Percentiles rank a stretch among this genome's conserved stretches.
These are phyloP conservation scores for Erpetoichthys calabaricus DNA, from an alignment of 2,797 vertebrate species.

Conservation along the genomic window DNA sequence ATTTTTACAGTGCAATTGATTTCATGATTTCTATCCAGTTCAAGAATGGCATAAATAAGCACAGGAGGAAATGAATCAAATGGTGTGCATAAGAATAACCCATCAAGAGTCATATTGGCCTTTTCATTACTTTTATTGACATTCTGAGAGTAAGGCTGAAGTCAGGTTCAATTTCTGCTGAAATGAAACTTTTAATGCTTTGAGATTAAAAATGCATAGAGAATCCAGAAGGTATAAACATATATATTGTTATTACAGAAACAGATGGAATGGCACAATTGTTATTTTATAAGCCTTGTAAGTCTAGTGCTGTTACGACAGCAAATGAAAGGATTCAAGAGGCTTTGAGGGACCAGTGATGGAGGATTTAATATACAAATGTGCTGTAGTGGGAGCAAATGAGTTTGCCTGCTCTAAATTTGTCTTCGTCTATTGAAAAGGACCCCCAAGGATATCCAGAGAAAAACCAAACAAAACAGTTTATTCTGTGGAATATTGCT, in stretches of 20 bases:
- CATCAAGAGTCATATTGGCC: not conserved
- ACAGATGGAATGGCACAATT: not conserved
- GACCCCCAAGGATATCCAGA: no score
- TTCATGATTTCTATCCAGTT: slow-evolving; percentile 12
- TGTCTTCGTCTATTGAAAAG: no score
- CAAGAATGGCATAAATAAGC: slow-evolving; percentile 8
- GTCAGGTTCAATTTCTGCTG: not conserved
- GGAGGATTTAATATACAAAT: not conserved
- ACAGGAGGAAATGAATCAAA: slow-evolving; percentile 11
- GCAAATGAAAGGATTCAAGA: not conserved
- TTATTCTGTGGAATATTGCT: no score
- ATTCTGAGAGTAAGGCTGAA: not conserved
- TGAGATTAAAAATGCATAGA: not conserved
- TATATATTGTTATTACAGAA: not conserved
- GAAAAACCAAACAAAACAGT: no score
- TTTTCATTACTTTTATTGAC: slow-evolving; percentile 2
- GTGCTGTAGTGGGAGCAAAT: no score
- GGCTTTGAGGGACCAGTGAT: not conserved
- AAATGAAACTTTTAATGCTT: not conserved
- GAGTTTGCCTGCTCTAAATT: no score
- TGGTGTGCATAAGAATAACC: slow-evolving; percentile 4
- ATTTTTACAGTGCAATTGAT: slow-evolving; percentile 12
- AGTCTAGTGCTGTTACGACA: not conserved
- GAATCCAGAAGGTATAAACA: not conserved
- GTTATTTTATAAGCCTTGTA: not conserved